Evolutionary conservation across 2,113 vertebrate species (phyloP).

Genomic region (Speoplatyrhinus poulsoni): DNA sequence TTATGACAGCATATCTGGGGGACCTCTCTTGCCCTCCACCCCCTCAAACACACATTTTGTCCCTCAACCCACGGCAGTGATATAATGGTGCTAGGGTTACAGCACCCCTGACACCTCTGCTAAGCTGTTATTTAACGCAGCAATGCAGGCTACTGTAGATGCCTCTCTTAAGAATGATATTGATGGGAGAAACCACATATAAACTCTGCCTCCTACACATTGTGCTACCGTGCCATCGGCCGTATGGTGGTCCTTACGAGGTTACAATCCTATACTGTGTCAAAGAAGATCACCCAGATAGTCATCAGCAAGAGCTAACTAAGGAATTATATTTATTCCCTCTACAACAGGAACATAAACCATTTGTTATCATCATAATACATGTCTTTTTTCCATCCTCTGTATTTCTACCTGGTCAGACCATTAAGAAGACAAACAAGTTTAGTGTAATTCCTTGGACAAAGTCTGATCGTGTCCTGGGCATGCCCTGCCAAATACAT

Average conservation of each 20-base stretch:
- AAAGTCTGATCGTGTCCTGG: neutral
- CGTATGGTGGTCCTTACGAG: no score
- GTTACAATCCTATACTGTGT: no score
- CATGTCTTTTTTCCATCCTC: neutral
- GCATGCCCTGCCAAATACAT: neutral
- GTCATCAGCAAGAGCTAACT: no score
- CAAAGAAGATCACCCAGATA: no score
- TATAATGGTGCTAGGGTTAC: conserved; percentile 50
- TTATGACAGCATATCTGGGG: conserved; percentile 78
- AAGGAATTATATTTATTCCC: no score
- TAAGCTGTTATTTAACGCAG: conserved; percentile 42
- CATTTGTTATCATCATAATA: neutral
- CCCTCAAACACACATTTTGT: conserved; percentile 64
- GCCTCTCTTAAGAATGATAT: no score
- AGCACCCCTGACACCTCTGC: conserved; percentile 59
- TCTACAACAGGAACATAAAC: neutral
- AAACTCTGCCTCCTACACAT: no score
- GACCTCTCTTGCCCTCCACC: conserved; percentile 63
- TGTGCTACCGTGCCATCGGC: no score
- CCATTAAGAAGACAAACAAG: neutral
- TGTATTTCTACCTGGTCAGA: neutral
- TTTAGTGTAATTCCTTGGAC: neutral
- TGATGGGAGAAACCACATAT: no score
- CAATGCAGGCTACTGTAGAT: conserved; percentile 6
- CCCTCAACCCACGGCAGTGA: conserved; percentile 61